Percentiles rank a stretch among this genome's conserved stretches.
phyloP scores from a whole-genome alignment of 2,113 vertebrate species.

The Crotalus viridis region DNA sequence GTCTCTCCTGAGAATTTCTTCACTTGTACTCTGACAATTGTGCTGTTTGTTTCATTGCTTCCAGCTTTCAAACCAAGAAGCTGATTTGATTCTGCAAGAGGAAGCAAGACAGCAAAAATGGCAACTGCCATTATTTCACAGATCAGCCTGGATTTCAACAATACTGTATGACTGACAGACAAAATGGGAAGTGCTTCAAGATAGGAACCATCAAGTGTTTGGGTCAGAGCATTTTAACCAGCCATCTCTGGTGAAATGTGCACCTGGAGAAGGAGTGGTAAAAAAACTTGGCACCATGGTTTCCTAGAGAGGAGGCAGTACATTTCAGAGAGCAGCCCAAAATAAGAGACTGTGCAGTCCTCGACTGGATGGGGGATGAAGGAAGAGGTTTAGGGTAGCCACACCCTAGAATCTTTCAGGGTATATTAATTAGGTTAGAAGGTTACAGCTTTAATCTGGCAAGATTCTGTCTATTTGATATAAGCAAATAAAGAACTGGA shows the following conservation, averaged over 20 bases:
- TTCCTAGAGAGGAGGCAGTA: neutral
- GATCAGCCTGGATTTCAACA: neutral
- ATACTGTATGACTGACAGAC: neutral
- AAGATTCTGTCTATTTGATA: neutral
- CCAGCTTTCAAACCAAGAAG: neutral
- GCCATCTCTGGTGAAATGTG: neutral
- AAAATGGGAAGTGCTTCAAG: neutral
- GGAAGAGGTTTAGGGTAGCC: neutral
- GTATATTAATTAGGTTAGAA: neutral
- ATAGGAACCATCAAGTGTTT: neutral
- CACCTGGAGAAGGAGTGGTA: neutral
- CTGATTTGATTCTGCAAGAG: neutral
- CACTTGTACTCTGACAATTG: neutral
- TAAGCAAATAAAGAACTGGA: neutral
- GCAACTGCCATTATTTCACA: neutral
- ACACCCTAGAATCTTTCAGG: neutral
- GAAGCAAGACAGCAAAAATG: neutral
- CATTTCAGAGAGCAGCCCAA: neutral
- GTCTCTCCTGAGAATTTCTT: neutral
- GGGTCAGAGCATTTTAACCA: neutral
- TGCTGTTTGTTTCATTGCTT: neutral
- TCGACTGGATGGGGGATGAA: neutral
- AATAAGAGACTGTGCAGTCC: neutral
- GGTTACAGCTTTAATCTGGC: neutral
- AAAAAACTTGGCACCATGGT: neutral